A percentile compares a stretch with the other conserved stretches of the same genome.
phyloP scores from a whole-genome alignment of 2,797 vertebrate genomes.

The Danio tinwini region DNA sequence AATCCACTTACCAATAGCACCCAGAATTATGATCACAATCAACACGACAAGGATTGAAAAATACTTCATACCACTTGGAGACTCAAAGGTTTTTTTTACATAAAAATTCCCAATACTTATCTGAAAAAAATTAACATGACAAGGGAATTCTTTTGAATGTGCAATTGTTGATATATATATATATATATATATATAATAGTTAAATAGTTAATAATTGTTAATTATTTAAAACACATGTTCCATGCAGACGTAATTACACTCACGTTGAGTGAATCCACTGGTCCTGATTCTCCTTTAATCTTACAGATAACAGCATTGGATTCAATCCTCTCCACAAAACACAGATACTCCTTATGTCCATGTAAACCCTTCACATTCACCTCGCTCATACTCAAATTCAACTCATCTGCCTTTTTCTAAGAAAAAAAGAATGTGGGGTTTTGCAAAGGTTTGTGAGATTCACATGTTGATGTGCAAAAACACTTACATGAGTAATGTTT shows the following conservation, averaged over 20 bases:
- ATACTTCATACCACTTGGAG: accelerated
- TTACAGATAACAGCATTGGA: conserved; percentile 60
- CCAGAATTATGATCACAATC: conserved; percentile 46
- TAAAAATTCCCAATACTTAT: conserved; percentile 78
- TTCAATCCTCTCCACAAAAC: conserved; percentile 71
- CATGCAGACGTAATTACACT: conserved; percentile 12
- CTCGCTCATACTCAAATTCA: conserved; percentile 80
- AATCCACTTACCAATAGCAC: conserved; percentile 52
- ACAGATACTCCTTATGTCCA: conserved; percentile 51
- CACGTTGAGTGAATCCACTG: conserved; percentile 65
- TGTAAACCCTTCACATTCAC: conserved; percentile 76
- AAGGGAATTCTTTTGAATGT: too few relatives aligned
- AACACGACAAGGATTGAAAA: conserved; percentile 14
- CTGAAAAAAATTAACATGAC: conserved; percentile 69
- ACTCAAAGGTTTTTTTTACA: conserved; percentile 38
- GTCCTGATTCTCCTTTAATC: conserved; percentile 40
- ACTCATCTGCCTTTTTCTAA: conserved; percentile 86
- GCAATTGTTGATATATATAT: too few relatives aligned
- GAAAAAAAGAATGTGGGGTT: conserved; percentile 24
- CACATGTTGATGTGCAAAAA: neutral
- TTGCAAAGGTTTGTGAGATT: neutral
- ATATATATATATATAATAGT: too few relatives aligned
- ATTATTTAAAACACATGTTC: too few relatives aligned
- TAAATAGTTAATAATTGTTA: too few relatives aligned
- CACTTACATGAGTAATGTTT: neutral